Base-by-base conservation (phyloP, 2,888 invertebrate genomes). In the Agonum fuliginosum region DNA sequence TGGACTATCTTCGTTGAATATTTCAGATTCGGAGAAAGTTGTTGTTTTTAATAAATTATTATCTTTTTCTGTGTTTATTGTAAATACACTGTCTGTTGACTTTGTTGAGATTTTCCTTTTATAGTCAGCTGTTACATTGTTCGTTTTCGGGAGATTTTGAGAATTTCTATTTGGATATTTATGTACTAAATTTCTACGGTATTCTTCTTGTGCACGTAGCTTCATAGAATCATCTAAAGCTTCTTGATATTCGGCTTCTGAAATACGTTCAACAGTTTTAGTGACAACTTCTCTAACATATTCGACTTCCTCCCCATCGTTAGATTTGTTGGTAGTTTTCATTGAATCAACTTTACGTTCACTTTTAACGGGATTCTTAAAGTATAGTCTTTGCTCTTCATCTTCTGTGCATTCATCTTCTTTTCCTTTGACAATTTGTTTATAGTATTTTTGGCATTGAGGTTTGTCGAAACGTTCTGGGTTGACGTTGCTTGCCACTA, bases 331-430 rank as follows among this genome's bases (percentile, higher is more conserved):
- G 6, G 6, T 27, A 27, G 27, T 3, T 27, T 27, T 27, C 4
- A 3, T 27, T 27, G 27, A 27, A 27, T 27, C 6, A 4, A 27
- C 6, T 27, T 27, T 6, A n/a, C n/a, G n/a, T n/a, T n/a, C n/a
- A n/a, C n/a, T 43, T 43, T 41, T 17, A 12, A 22, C 43, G 19
- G 69, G 69, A 43, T 43, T 43, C 10, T 12, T 37, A 69, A 69
- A 69, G 22, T 69, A 69, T 6, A 43, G 14, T 43, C 69, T 19
- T 22, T 43, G 69, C 69, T 43, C 43, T 22, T 69, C 69, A n/a
- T 69, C 37, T 12, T 10, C 43, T 10, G 10, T 43, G 8, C 43
- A 69, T 30, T 65, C 19, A n/a, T 43, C 69, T n/a, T 69, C 69
- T 12, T 41, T 24, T 10, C 14, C 43, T 41, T 19, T 6, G 10